Conservation (phyloP, 2,888 invertebrate species). For the Parnassius smintheus region DNA sequence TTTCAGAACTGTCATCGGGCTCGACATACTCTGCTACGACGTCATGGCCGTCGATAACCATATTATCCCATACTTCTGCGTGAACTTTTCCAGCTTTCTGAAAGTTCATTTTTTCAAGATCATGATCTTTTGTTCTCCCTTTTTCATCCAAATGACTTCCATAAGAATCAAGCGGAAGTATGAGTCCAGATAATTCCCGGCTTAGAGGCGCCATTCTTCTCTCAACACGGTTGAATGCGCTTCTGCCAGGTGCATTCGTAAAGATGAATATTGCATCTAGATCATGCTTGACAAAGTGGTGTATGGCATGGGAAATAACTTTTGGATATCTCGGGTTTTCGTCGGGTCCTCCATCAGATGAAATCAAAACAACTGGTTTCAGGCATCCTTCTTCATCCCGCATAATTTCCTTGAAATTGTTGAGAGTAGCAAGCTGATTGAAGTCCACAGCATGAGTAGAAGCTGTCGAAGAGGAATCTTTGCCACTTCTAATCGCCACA, state of each 20-base stretch:
- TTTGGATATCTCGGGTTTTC: constrained; percentile 33
- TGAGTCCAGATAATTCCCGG: too few species aligned
- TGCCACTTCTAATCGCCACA: constrained; percentile 13
- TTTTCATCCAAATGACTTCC: too few species aligned
- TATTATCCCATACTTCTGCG: too few species aligned
- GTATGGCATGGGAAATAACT: constrained; percentile 22
- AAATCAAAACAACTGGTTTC: background rate
- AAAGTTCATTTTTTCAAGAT: too few species aligned
- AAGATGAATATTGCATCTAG: too few species aligned
- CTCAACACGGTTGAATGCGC: background rate
- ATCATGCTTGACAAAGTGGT: background rate
- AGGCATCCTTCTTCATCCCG: constrained; percentile 11
- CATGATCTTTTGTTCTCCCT: too few species aligned
- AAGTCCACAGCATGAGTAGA: background rate
- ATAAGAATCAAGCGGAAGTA: too few species aligned
- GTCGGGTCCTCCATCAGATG: constrained; percentile 31
- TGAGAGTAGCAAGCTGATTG: background rate
- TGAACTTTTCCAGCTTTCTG: too few species aligned
- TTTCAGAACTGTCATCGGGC: background rate
- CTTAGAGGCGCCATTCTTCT: background rate
- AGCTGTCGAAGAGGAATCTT: background rate
- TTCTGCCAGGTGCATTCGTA: background rate
- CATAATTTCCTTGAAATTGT: background rate
- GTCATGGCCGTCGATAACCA: background rate
- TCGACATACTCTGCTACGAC: background rate